Evolutionary conservation across 2,113 vertebrate genomes (phyloP), one percentile per base, ranked within the genome.

Genomic region (Atherinomorus stipes): DNA sequence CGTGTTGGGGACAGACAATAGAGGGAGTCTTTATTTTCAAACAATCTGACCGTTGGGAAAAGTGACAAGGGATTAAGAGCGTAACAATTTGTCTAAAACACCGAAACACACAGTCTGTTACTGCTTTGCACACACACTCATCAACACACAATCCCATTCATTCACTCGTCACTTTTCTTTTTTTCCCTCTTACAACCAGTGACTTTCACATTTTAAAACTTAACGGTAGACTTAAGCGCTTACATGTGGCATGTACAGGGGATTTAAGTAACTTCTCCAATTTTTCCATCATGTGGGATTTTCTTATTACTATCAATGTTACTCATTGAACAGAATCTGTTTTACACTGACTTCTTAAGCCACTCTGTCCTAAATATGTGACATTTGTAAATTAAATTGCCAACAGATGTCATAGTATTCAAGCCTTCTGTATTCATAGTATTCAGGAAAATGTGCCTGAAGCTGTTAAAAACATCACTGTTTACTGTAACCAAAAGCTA

Each of bases 11-110:
- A 23, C 49, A 73, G 54, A 59, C 64, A 68, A 68, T 49, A 52
- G 45, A 50, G 3, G 4, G 57, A 49, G 62, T 62, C 65, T 37
- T 59, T 70, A 58, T 45, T 47, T 73, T 73, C 16, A 61, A 64
- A 49, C 69, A 34, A 56, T 50, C 4, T 79, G 69, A 79, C 64
- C 31, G 52, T 54, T 73, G 64, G 57, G 28, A 51, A 54, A 67
- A 62, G 64, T 57, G 64, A 57, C 50, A 23, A 11, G n/a, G 56
- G 64, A 68, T 68, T 80, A 68, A 26, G 9, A 62, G 16, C 10
- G 12, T 25, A 53, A 68, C 71, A 53, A 64, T 42, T 68, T 58
- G 21, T 18, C 21, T 13, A 13, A 56, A 73, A 57, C 40, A 72
- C 52, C 49, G 42, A 64, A 22, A 40, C 25, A 61, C 18, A 68